Conservation (phyloP, 1,140 invertebrate genomes). For the Musca domestica region DNA sequence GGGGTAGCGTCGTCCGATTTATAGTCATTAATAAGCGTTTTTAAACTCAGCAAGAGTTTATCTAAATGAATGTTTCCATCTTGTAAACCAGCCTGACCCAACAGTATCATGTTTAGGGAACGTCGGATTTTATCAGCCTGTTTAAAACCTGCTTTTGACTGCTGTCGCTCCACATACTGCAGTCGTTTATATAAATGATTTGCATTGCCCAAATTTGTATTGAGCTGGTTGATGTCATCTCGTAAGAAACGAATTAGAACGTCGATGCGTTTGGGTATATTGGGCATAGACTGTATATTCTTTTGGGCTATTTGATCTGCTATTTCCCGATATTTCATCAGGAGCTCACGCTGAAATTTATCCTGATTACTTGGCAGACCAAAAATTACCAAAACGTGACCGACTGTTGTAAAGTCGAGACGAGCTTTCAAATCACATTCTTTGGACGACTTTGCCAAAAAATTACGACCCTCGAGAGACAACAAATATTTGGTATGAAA, state of each 20-base stretch:
- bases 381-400: slow-evolving; percentile 55
- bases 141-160: slow-evolving; percentile 54
- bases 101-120: slow-evolving; percentile 57
- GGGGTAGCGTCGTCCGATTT: slow-evolving; percentile 51
- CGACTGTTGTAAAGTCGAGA: slow-evolving; percentile 49
- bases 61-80: slow-evolving; percentile 56
- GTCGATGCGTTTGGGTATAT: slow-evolving; percentile 39
- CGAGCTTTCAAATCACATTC: slow-evolving; percentile 53
- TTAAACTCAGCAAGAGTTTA: slow-evolving; percentile 52
- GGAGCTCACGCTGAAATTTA: slow-evolving; percentile 54
- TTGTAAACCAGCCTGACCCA: slow-evolving; percentile 58
- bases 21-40: slow-evolving; percentile 51
- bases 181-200: slow-evolving; percentile 53
- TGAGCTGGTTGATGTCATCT: slow-evolving; percentile 39
- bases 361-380: slow-evolving; percentile 56
- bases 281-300: slow-evolving; percentile 19
- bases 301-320: slow-evolving; percentile 29
- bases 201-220: slow-evolving; percentile 49
- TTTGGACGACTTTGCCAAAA: slow-evolving; percentile 47
- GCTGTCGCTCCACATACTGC: slow-evolving; percentile 53
- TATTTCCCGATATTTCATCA: slow-evolving; percentile 49
- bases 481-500: slow-evolving; percentile 55
- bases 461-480: slow-evolving; percentile 52
- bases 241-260: slow-evolving; percentile 41
- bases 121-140: slow-evolving; percentile 51